Percentiles rank a stretch among this genome's conserved stretches.
These are phyloP conservation scores for Apis dorsata DNA, from an alignment of 1,140 invertebrate genomes.

Conservation along the genomic window DNA sequence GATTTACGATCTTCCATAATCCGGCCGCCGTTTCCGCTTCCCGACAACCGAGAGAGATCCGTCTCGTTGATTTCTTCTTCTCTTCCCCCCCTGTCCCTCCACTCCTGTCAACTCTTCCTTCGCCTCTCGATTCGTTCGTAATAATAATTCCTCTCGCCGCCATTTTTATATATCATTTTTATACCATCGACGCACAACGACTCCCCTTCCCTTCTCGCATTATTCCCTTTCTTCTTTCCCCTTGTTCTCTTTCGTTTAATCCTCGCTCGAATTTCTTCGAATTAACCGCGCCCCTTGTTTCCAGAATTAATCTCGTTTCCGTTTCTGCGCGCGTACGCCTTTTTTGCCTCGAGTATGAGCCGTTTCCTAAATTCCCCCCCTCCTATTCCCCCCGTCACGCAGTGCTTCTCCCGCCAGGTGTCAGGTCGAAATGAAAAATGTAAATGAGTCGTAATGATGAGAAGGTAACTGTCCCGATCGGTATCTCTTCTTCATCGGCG, in stretches of 20 bases:
- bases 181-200: too few relatives aligned
- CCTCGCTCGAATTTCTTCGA: too few relatives aligned
- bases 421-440: slow-evolving; percentile 65
- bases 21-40: slow-evolving; percentile 42
- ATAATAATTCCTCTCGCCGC: neutral
- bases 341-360: neutral
- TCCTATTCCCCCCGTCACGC: slow-evolving; percentile 23
- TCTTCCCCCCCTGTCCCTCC: neutral
- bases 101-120: neutral
- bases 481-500: slow-evolving; percentile 54
- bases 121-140: neutral
- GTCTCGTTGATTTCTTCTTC: slow-evolving; percentile 47
- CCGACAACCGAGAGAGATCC: slow-evolving; percentile 25
- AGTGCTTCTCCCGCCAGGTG: slow-evolving; percentile 54
- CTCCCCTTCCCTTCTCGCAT: neutral
- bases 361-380: slow-evolving; percentile 3
- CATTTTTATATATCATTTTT: neutral
- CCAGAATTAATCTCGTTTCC: neutral
- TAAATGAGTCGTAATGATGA: slow-evolving; percentile 63
- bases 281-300: neutral
- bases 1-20: slow-evolving; percentile 54
- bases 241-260: neutral
- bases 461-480: slow-evolving; percentile 58
- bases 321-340: too few relatives aligned
- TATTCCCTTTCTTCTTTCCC: neutral